Percentiles rank a stretch among this genome's conserved stretches.
Conservation (phyloP, 2,797 vertebrate genomes). For the Tarsius wallacei region DNA sequence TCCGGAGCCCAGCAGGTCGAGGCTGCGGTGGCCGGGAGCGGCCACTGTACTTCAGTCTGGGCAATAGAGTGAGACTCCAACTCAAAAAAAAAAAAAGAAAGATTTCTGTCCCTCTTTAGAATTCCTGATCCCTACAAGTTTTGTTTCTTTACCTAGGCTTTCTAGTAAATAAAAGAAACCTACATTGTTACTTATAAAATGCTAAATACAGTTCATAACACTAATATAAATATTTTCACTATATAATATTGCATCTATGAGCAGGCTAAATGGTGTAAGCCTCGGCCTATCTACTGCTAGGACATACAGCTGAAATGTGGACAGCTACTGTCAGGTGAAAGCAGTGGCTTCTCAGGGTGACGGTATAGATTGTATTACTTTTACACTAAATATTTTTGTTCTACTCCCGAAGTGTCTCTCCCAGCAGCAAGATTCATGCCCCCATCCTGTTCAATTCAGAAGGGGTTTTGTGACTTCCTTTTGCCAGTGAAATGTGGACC, state of each 20-base stretch:
- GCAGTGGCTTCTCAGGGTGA: not conserved
- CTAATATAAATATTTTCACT: constrained; percentile 18
- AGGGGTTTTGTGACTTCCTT: not conserved
- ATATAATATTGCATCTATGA: not conserved
- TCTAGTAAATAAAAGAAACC: constrained; percentile 48
- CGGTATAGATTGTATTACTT: not conserved
- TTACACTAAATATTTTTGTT: not conserved
- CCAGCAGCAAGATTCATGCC: not conserved
- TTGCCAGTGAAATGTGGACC: not conserved
- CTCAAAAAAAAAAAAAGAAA: too few species aligned
- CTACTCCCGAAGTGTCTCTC: not conserved
- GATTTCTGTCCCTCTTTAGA: constrained; percentile 41
- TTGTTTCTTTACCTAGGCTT: constrained; percentile 43
- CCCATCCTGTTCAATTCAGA: not conserved
- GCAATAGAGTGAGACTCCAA: too few species aligned
- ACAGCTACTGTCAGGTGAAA: not conserved
- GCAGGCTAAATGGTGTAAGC: not conserved
- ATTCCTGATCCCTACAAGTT: constrained; percentile 49
- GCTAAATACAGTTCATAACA: not conserved
- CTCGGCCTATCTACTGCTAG: not conserved
- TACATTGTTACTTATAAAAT: constrained; percentile 39
- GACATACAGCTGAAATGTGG: not conserved
- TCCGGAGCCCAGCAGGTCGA: too few species aligned
- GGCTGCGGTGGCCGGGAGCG: too few species aligned
- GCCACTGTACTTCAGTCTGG: too few species aligned